Conservation (phyloP, 2,797 vertebrate genomes). For the Hyperoplus immaculatus region DNA sequence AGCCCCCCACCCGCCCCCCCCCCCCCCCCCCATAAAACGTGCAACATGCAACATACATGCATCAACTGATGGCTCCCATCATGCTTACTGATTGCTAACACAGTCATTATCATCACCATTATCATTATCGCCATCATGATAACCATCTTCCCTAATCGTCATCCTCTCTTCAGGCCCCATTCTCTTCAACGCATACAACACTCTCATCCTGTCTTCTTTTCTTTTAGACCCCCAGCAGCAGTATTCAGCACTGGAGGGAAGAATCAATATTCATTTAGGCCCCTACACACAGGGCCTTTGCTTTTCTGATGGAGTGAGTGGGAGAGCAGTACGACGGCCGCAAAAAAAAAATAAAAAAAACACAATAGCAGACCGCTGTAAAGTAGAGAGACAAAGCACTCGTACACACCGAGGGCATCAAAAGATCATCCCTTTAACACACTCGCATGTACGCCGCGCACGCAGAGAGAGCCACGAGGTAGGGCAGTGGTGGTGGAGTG, state of each 20-base stretch:
- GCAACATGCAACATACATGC: conserved; percentile 61
- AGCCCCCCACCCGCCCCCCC: background rate
- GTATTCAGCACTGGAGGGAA: conserved; percentile 79
- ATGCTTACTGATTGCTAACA: conserved; percentile 79
- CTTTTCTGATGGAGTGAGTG: conserved; percentile 82
- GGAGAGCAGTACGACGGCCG: conserved; percentile 77
- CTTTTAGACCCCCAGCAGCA: conserved; percentile 30
- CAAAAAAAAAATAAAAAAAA: conserved; percentile 28
- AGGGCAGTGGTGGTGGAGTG: conserved; percentile 70
- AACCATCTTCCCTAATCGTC: conserved; percentile 78
- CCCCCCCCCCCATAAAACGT: conserved; percentile 16
- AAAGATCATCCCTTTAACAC: conserved; percentile 80
- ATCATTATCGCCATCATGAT: conserved; percentile 81
- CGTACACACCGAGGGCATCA: conserved; percentile 74
- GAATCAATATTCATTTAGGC: conserved; percentile 86
- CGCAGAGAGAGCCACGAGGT: conserved; percentile 48
- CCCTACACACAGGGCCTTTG: conserved; percentile 67
- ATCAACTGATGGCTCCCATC: conserved; percentile 73
- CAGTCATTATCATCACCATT: conserved; percentile 79
- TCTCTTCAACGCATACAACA: conserved; percentile 70
- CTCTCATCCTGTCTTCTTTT: conserved; percentile 50
- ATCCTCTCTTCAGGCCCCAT: conserved; percentile 71
- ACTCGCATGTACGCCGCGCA: conserved; percentile 19
- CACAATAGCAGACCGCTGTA: conserved; percentile 68
- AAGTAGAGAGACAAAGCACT: conserved; percentile 74